Base-by-base conservation (phyloP, 2,113 vertebrate genomes). In the Alexandromys fortis region DNA sequence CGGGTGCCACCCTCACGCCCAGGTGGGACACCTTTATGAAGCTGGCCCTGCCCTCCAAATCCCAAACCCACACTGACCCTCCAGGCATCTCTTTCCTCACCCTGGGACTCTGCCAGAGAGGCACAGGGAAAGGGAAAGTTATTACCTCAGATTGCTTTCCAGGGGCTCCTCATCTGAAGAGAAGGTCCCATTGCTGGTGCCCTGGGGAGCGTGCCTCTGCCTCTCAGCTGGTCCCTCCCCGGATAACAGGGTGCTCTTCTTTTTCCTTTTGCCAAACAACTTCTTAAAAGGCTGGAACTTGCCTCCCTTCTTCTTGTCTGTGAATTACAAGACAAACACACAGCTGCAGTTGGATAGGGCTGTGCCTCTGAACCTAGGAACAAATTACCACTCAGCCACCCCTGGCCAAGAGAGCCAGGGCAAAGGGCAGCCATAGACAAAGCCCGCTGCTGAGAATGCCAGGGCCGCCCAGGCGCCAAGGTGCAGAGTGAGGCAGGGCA, bases 271-370 rank as follows among this genome's bases (percentile, higher is more conserved):
- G 89, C 99, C 98, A 95, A 99, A 99, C 93, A 99, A 98, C 92
- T 99, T 99, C 96, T 98, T 99, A 98, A 99, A 99, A 76, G 99
- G 99, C 98, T 99, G 99, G 98, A 99, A 99, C 96, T 99, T 99
- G 97, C 99, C 99, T 97, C 99, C 99, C 96, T 98, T 99, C 98
- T 99, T 99, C 98, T 99, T 99, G 97, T 99, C 99, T 99, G 99
- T 5, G 45, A 98, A 97, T 92, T 95, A 96, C 19, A 98, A 95
- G 96, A 97, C 7, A 98, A 94, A 98, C 67, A 97, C 49, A 92
- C 8, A 7, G 7, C 65, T 58, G 97, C 58, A 95, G 96, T 86
- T 96, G 94, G 98, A 97, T 97, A 93, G 79, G 19, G 72, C 89
- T 24, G 90, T 38, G 79, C 76, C 92, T 77, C 16, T 0, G 96